Base-by-base conservation (phyloP, 2,888 invertebrate genomes). In the Vandiemenella viatica region DNA sequence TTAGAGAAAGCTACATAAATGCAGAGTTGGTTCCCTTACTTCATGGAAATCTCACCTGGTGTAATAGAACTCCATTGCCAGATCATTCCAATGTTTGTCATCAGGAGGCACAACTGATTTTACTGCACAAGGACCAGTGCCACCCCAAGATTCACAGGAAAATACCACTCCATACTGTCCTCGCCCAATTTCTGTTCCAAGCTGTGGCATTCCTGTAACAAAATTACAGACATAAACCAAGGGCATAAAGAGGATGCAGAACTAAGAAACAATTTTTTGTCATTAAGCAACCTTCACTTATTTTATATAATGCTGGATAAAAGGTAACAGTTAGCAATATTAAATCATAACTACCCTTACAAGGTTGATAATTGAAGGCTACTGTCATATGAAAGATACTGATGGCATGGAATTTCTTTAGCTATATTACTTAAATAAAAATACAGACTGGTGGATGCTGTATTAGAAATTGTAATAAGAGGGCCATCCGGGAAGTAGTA, bases 151-250 rank as follows among this genome's bases (percentile, higher is more conserved):
- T 48, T 85, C 82, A 60, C 80, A 84, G 0, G 82, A 72, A 65
- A 84, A 90, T 43, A 91, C 90, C 37, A 91, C 88, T 4, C 90
- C 91, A 65, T 89, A 91, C 61, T 91, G 90, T 0, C 91, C 91
- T 41, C 89, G 74, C 0, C 75, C 74, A 17, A 81, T 80, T 64
- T 81, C 81, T 50, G 75, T 69, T 0, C 75, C 76, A 43, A 76
- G 69, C 53, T 76, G 73, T 0, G 81, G 81, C 53, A 75, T 73
- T 32, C 50, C 52, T 52, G n/a, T n/a, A n/a, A n/a, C n/a, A n/a
- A 32, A 22, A 23, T 7, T 32, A 32, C 32, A 2, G 32, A 32
- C n/a, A 13, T 52, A 8, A 10, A 45, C 42, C 10, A 17, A 43
- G n/a, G 3, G 10, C 32, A 32, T 10, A n/a, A n/a, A n/a, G n/a